Evolutionary conservation across 1,140 invertebrate species (phyloP).

Genomic region (Leguminivora glycinivorella): DNA sequence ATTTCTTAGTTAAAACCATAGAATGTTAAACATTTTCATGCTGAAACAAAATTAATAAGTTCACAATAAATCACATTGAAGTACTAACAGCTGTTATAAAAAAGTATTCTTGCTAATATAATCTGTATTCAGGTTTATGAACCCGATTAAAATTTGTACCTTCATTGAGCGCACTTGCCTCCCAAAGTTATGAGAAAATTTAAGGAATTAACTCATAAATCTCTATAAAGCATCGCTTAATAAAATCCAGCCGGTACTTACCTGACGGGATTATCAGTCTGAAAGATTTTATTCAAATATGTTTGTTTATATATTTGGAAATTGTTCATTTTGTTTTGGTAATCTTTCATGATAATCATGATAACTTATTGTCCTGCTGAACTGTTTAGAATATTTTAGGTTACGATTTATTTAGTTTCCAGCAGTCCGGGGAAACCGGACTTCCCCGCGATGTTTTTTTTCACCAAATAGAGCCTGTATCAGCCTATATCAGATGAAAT

Average conservation of each 20-base stretch:
- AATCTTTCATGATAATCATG: background rate
- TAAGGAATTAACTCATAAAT: constrained; percentile 33
- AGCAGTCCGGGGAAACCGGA: no score
- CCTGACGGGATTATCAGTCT: constrained; percentile 15
- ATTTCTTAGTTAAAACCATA: background rate
- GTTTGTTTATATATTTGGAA: constrained; percentile 10
- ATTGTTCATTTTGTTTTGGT: constrained; percentile 30
- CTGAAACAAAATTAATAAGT: constrained; percentile 19
- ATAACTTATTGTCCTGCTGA: background rate
- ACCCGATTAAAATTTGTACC: constrained; percentile 33
- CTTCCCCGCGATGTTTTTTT: no score
- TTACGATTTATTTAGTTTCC: no score
- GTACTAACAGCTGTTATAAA: constrained; percentile 11
- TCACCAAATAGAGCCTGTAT: no score
- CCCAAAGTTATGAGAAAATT: constrained; percentile 35
- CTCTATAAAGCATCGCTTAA: constrained; percentile 31
- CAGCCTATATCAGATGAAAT: no score
- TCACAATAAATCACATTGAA: constrained; percentile 10
- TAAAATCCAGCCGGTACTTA: constrained; percentile 28
- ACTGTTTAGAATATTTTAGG: no score
- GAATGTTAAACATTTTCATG: background rate
- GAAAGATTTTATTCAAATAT: constrained; percentile 10
- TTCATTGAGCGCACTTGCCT: constrained; percentile 34
- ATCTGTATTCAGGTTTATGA: constrained; percentile 30
- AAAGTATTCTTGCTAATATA: constrained; percentile 26